Base-by-base conservation (phyloP, 2,113 vertebrate genomes). In the Amblyornis subalaris region DNA sequence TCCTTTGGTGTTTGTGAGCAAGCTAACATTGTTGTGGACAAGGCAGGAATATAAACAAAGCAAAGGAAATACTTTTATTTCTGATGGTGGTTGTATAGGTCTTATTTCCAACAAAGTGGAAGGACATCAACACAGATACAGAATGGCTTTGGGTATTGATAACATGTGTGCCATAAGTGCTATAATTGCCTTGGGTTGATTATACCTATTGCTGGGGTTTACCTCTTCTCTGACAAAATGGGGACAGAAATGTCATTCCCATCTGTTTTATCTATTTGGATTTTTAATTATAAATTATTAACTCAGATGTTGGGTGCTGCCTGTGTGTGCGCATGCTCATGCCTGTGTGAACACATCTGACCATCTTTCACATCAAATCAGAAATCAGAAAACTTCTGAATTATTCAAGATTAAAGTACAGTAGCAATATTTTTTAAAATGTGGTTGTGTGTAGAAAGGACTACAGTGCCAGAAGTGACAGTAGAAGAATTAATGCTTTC, bases 401-500 rank as follows among this genome's bases (percentile, higher is more conserved):
- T 91, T 96, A 86, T 89, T 94, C 94, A 94, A 26, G 51, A 65
- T 75, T 86, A 55, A 92, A 94, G 26, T 87, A 86, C 35, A 86
- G 76, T 75, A 95, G 69, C 81, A 82, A 84, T 79, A 89, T 72
- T 96, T 96, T 93, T 75, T 26, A 45, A 95, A 93, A 72, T 7
- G 4, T 66, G 70, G 76, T 36, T 94, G 78, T 86, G 58, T 58
- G 73, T 58, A 79, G 94, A 88, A 91, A 96, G 45, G 54, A 74
- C 90, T 95, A 75, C 44, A 70, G 73, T 92, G 88, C 86, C 81
- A 95, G 67, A 95, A 97, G 62, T 93, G 91, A 97, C 91, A 96
- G 88, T 40, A 93, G 88, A 94, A 93, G 95, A 96, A 96, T 96
- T 95, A 96, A 95, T 96, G 88, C 86, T 97, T 96, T 95, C 94